A percentile compares a stretch with the other conserved stretches of the same genome.
Evolutionary conservation across 2,797 vertebrate genomes (phyloP).

Genomic region (Choloepus didactylus): DNA sequence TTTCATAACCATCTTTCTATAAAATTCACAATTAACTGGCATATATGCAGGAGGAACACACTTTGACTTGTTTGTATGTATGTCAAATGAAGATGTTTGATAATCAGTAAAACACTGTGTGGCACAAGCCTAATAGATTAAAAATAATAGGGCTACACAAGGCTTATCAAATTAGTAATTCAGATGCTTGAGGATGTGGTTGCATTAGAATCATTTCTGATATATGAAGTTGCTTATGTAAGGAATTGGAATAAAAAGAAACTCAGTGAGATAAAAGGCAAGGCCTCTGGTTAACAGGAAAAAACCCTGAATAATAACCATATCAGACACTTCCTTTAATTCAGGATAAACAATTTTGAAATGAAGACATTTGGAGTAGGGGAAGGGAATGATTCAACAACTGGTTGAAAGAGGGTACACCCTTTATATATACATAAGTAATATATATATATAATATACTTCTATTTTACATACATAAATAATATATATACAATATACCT

Average conservation of each 20-base stretch:
- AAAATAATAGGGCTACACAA: background rate
- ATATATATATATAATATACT: too few relatives aligned
- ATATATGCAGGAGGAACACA: background rate
- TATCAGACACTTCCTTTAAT: background rate
- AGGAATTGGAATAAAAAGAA: background rate
- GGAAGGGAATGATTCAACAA: background rate
- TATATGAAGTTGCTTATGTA: background rate
- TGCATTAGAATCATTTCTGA: background rate
- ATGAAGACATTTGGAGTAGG: background rate
- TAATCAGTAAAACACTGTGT: background rate
- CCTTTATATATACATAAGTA: too few relatives aligned
- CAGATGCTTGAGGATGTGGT: background rate
- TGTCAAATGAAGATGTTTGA: background rate
- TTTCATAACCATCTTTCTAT: background rate
- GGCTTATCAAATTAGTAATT: background rate
- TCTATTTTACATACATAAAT: too few relatives aligned
- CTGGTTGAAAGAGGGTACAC: background rate
- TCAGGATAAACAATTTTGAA: background rate
- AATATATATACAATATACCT: too few relatives aligned
- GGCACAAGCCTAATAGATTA: background rate
- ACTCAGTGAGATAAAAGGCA: background rate
- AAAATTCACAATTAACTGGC: conserved; percentile 40
- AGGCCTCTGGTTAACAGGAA: background rate
- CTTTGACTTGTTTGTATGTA: background rate
- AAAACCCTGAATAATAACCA: background rate